phyloP scores from a whole-genome alignment of 1,140 invertebrate genomes.

The Zaprionus inermis region DNA sequence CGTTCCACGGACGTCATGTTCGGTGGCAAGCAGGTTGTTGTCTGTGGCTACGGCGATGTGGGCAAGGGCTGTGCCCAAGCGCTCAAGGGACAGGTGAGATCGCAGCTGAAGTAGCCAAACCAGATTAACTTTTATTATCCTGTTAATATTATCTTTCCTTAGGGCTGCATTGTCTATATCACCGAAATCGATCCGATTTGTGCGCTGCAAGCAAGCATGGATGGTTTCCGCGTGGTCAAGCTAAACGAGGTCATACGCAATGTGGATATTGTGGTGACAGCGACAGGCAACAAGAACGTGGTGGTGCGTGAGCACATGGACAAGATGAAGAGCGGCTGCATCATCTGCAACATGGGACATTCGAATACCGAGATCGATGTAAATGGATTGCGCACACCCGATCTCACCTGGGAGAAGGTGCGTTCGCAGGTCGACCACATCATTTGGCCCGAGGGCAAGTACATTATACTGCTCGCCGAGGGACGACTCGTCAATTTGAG shows the following conservation, averaged over 20 bases:
- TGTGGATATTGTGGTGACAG: conserved; percentile 97
- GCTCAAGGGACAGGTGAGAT: conserved; percentile 91
- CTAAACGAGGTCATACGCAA: conserved; percentile 92
- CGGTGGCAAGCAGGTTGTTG: conserved; percentile 97
- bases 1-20: conserved; percentile 95
- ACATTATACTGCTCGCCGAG: conserved; percentile 96
- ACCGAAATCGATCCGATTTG: conserved; percentile 99
- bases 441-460: conserved; percentile 97
- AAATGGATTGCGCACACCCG: conserved; percentile 95
- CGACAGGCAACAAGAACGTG: conserved; percentile 98
- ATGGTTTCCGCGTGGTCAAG: conserved; percentile 97
- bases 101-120: background rate
- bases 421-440: conserved; percentile 98
- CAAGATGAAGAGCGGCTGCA: conserved; percentile 98
- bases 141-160: background rate
- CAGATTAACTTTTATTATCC: background rate
- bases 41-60: conserved; percentile 99
- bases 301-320: conserved; percentile 98
- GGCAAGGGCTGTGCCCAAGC: conserved; percentile 99
- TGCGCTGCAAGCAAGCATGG: conserved; percentile 99
- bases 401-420: conserved; percentile 98
- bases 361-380: conserved; percentile 99
- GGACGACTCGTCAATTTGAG: conserved; percentile 97
- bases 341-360: conserved; percentile 99
- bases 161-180: conserved; percentile 96